Base-by-base conservation (phyloP, 2,888 invertebrate species). In the Epirrhoe alternata region DNA sequence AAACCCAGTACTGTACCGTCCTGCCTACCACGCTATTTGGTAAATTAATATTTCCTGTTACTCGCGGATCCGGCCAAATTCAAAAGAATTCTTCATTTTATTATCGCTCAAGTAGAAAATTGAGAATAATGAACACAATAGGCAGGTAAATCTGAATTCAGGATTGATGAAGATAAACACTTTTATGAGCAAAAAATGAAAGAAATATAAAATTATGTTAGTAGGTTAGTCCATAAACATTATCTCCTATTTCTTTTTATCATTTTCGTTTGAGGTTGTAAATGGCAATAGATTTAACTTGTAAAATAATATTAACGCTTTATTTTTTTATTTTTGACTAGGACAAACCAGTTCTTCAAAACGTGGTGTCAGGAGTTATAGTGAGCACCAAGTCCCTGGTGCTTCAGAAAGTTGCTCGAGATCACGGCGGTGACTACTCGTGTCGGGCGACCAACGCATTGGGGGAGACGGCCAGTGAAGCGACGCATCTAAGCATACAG, bases 311-410 rank as follows among this genome's bases (percentile, higher is more conserved):
- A 24, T 24, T 50, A 8, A 50, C 17, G 0, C 0, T 24, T 24
- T 3, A 30, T 1, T 35, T 64, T 33, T 66, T 53, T 6, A 14
- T 1, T 38, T 72, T 73, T 77, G 79, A 84, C 17, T 89, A 97
- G 97, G 97, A 97, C 47, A 94, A 94, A 66, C 91, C 95, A 74
- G 96, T 98, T 66, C 95, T 95, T 71, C 97, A 97, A 88, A 97
- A 97, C 87, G 95, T 96, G 85, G 96, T 97, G 50, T 95, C 96
- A 62, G 97, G 98, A 63, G 94, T 98, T 74, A 97, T 98, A 79
- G 96, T 98, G 84, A 97, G 97, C 88, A 97, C 97, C 70, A 96
- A 97, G 87, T 97, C 97, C 64, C 94, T 98, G 77, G 97, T 98
- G 61, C 95, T 98, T 62, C 98, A 98, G 90, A 95, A 96, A 77